phyloP scores from a whole-genome alignment of 30 jellyfish, hydroid and myxozoan genomes.

The Hydractinia symbiolongicarpus region DNA sequence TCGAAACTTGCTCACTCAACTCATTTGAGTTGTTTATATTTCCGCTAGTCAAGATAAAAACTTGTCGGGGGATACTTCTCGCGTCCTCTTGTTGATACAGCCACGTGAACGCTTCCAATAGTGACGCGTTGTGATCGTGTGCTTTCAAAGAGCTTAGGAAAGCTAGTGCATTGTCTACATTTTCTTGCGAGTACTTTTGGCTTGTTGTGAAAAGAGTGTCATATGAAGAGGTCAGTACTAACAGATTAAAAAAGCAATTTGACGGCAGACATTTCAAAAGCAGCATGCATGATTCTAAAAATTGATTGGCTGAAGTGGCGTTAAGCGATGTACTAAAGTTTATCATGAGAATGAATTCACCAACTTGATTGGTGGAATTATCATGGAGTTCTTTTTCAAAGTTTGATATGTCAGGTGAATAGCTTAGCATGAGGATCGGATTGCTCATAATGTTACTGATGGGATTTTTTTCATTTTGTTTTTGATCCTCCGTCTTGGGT shows the following conservation, averaged over 20 bases:
- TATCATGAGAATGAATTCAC: conserved; percentile 74
- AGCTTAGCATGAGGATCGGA: conserved; percentile 87
- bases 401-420: conserved; percentile 60
- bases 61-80: conserved; percentile 70
- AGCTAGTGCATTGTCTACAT: conserved; percentile 54
- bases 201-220: conserved; percentile 64
- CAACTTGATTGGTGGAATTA: conserved; percentile 19
- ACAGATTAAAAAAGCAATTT: conserved; percentile 64
- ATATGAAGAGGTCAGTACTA: conserved; percentile 51
- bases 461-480: conserved; percentile 68
- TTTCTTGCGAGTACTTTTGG: conserved; percentile 60
- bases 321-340: conserved; percentile 77
- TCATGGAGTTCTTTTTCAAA: conserved; percentile 41
- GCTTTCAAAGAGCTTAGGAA: conserved; percentile 65
- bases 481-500: conserved; percentile 52
- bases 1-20: conserved; percentile 54
- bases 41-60: conserved; percentile 82
- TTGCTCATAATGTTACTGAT: conserved; percentile 71
- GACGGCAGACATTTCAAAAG: conserved; percentile 75
- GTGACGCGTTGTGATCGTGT: conserved; percentile 18
- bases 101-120: conserved; percentile 85
- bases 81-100: conserved; percentile 40
- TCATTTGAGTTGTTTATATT: conserved; percentile 31
- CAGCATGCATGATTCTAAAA: conserved; percentile 56
- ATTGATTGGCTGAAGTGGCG: conserved; percentile 47